A percentile compares a stretch with the other conserved stretches of the same genome.
These are phyloP conservation scores for Microvelia longipes DNA, from an alignment of 1,140 invertebrate species.

Conservation along the genomic window DNA sequence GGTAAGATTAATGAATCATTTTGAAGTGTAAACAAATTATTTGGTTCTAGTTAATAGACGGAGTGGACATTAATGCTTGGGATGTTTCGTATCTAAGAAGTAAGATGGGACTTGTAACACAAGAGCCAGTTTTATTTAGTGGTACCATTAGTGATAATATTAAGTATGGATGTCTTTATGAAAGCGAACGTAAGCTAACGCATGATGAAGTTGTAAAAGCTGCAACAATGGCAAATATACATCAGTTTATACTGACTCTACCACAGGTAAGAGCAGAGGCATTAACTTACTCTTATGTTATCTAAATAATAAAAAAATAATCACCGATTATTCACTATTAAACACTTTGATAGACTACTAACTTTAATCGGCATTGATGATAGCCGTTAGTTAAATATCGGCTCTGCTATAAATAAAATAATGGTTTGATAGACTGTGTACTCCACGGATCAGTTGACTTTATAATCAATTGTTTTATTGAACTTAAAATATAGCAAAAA, in stretches of 20 bases:
- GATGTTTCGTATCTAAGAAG: constrained; percentile 52
- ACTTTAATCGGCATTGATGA: no score
- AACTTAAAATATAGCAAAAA: no score
- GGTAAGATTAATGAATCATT: no score
- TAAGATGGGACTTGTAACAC: constrained; percentile 61
- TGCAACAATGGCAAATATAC: constrained; percentile 71
- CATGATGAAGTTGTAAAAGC: constrained; percentile 54
- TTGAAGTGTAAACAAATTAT: no score
- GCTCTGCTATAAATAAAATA: no score
- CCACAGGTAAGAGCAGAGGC: constrained; percentile 56
- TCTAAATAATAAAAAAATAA: no score
- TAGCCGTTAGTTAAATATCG: no score
- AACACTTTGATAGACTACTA: no score
- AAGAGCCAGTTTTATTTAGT: constrained; percentile 63
- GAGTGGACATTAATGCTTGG: constrained; percentile 43
- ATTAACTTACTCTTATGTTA: neutral
- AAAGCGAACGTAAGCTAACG: constrained; percentile 35
- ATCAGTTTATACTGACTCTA: constrained; percentile 63
- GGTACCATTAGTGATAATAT: constrained; percentile 63
- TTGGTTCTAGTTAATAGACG: constrained; percentile 12
- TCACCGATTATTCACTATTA: no score
- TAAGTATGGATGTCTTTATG: constrained; percentile 41
- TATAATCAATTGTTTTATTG: no score
- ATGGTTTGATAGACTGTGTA: no score
- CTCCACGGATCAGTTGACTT: no score